Evolutionary conservation across 2,797 vertebrate genomes (phyloP).

Genomic region (Triplophysa yarkandensis): DNA sequence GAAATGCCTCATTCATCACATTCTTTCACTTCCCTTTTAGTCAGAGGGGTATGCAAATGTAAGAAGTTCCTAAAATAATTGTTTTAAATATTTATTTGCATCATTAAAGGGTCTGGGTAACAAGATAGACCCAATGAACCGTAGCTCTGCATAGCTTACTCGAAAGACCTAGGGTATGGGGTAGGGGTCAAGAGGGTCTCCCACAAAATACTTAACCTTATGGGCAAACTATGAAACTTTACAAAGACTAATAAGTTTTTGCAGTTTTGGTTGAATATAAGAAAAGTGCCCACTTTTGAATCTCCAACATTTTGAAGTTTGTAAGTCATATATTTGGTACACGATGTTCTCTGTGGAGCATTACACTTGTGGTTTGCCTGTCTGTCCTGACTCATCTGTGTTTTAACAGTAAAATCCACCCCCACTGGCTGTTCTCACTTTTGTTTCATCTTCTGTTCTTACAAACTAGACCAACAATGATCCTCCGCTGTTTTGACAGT

Average conservation of each 20-base stretch:
- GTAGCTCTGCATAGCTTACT: too few relatives aligned
- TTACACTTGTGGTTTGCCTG: constrained; percentile 66
- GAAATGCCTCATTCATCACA: constrained; percentile 66
- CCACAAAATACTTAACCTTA: too few relatives aligned
- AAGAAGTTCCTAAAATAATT: constrained; percentile 30
- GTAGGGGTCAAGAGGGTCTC: too few relatives aligned
- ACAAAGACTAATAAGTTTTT: too few relatives aligned
- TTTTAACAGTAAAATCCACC: constrained; percentile 68
- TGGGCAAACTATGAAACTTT: too few relatives aligned
- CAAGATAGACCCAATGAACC: too few relatives aligned
- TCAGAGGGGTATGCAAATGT: constrained; percentile 31
- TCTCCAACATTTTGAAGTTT: background rate
- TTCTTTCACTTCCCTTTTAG: constrained; percentile 76
- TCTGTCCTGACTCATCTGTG: constrained; percentile 74
- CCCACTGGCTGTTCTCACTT: constrained; percentile 42
- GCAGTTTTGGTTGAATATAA: too few relatives aligned
- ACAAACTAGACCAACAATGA: constrained; percentile 42
- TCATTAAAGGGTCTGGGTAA: too few relatives aligned
- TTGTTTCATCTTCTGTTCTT: constrained; percentile 52
- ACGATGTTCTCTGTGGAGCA: constrained; percentile 34
- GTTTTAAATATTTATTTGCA: background rate
- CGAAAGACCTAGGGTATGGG: too few relatives aligned
- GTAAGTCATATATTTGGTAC: background rate
- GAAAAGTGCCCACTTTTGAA: background rate
- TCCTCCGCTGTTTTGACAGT: background rate